Conservation (phyloP, 2,113 vertebrate species). For the Loxodonta africana region DNA sequence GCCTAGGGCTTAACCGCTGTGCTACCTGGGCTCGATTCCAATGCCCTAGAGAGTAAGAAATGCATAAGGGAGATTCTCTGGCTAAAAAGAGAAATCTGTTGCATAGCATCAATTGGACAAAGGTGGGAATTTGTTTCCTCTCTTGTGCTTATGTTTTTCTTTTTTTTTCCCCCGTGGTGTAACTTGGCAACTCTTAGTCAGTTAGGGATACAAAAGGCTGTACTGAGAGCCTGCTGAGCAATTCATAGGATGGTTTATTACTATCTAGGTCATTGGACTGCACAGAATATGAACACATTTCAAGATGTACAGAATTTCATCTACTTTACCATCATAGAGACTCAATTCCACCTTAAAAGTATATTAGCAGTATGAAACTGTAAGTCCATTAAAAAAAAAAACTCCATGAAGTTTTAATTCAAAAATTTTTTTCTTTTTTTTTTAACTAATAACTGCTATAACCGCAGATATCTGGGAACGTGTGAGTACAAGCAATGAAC, state of each 20-base stretch:
- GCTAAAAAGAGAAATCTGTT: constrained; percentile 20
- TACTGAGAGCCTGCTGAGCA: background rate
- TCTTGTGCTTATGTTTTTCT: background rate
- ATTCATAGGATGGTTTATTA: background rate
- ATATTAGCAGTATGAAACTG: background rate
- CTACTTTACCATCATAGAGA: background rate
- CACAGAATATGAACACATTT: background rate
- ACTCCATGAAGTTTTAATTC: background rate
- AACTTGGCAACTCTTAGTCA: background rate
- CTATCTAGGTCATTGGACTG: background rate
- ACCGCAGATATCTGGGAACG: background rate
- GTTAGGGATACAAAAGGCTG: background rate
- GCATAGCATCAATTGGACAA: background rate
- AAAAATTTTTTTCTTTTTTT: background rate
- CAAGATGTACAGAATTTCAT: background rate
- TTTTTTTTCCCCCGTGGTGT: background rate
- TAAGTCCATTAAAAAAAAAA: background rate
- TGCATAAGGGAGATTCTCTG: background rate
- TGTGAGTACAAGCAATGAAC: background rate
- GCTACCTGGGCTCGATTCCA: too few species aligned
- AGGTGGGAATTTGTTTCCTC: background rate
- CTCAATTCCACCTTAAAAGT: background rate
- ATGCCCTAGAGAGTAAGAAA: background rate
- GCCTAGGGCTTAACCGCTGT: too few species aligned
- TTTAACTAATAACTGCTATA: background rate